These are phyloP conservation scores for Tragelaphus strepsiceros DNA, from an alignment of 2,113 vertebrate genomes.

Conservation along the genomic window DNA sequence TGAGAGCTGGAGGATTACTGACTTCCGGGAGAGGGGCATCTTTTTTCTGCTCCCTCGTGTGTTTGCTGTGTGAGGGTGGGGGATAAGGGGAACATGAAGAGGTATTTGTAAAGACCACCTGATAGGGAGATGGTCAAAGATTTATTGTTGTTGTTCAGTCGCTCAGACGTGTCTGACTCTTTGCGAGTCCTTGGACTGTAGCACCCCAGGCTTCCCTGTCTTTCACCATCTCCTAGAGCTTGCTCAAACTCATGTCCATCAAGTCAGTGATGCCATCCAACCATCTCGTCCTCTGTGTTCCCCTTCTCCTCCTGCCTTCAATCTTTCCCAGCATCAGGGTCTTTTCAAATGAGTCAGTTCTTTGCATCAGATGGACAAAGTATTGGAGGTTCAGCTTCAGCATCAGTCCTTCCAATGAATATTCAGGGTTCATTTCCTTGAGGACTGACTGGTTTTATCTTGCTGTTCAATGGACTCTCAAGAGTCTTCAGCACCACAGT, in stretches of 20 bases:
- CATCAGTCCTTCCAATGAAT: not conserved
- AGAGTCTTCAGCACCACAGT: not conserved
- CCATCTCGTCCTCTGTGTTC: not conserved
- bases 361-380: not conserved
- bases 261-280: not conserved
- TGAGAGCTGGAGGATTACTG: not conserved
- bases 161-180: accelerated
- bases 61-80: not conserved
- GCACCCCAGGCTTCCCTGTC: not conserved
- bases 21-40: not conserved
- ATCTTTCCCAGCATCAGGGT: not conserved
- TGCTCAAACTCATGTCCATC: not conserved
- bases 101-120: not conserved
- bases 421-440: not conserved
- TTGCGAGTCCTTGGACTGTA: not conserved
- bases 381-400: not conserved
- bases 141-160: not conserved
- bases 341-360: not conserved
- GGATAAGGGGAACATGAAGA: not conserved
- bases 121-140: not conserved
- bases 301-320: not conserved
- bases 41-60: not conserved
- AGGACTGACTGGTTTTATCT: not conserved
- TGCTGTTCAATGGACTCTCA: not conserved
- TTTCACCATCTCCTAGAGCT: not conserved